Evolutionary conservation across 2,797 vertebrate species (phyloP).

Genomic region (Sebastes matsubarae): DNA sequence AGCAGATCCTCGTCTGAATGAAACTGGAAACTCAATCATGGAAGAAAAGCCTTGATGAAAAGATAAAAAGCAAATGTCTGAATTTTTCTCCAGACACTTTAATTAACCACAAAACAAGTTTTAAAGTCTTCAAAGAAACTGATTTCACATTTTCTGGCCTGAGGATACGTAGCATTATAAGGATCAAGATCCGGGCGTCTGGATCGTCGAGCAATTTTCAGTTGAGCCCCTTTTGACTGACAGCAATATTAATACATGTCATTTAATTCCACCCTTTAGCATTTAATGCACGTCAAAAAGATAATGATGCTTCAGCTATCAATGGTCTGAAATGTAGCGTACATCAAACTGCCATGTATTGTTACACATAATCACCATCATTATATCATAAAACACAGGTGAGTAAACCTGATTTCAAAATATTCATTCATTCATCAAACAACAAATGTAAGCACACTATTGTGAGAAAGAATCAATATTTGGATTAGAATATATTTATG

Average conservation of each 20-base stretch:
- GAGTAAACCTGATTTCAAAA: not conserved
- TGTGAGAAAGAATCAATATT: too few species aligned
- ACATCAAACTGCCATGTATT: not conserved
- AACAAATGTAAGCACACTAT: too few species aligned
- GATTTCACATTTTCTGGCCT: not conserved
- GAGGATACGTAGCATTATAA: not conserved
- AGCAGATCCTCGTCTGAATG: not conserved
- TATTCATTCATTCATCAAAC: not conserved
- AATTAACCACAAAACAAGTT: constrained; percentile 7
- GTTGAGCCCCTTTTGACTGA: not conserved
- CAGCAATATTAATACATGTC: not conserved
- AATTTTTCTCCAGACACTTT: constrained; percentile 20
- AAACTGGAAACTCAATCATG: not conserved
- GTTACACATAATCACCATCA: not conserved
- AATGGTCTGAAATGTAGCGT: too few species aligned
- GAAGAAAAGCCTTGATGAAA: not conserved
- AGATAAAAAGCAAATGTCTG: not conserved
- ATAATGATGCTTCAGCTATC: not conserved
- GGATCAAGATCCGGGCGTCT: not conserved
- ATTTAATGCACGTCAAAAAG: not conserved
- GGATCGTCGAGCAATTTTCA: not conserved
- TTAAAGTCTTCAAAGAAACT: constrained; percentile 15
- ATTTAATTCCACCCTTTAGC: not conserved
- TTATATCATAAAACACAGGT: not conserved
- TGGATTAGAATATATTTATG: too few species aligned